Percentiles rank a stretch among this genome's conserved stretches.
Evolutionary conservation across 2,113 vertebrate species (phyloP).

Genomic region (Percopsis transmontana): DNA sequence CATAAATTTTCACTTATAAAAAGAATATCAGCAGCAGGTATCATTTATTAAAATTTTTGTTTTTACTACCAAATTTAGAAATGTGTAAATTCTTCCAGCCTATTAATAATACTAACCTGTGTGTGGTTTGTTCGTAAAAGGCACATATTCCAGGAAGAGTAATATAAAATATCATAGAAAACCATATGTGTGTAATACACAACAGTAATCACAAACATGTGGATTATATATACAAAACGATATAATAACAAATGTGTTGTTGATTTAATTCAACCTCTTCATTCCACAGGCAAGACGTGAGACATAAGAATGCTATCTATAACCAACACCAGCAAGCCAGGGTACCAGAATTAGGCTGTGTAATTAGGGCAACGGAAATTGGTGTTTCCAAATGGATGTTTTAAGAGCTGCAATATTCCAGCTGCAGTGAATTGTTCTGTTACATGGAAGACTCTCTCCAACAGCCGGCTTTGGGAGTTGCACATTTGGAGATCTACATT

Average conservation of each 20-base stretch:
- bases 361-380: conserved; percentile 51
- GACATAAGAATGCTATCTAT: conserved; percentile 47
- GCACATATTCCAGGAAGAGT: conserved; percentile 40
- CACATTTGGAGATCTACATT: conserved; percentile 30
- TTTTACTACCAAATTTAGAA: conserved; percentile 10
- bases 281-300: conserved; percentile 41
- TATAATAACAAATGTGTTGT: conserved; percentile 32
- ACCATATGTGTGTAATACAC: conserved; percentile 17
- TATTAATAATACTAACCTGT: not conserved
- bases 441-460: conserved; percentile 39
- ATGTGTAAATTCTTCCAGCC: not conserved
- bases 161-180: conserved; percentile 22
- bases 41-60: no score
- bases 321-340: conserved; percentile 16
- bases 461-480: conserved; percentile 30
- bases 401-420: conserved; percentile 44
- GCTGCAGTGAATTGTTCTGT: conserved; percentile 50
- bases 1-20: no score
- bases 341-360: conserved; percentile 42
- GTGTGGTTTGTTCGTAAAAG: conserved; percentile 9
- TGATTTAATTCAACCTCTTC: conserved; percentile 47
- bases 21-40: no score
- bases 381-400: conserved; percentile 40
- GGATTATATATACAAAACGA: conserved; percentile 20
- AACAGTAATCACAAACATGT: conserved; percentile 22